A percentile compares a stretch with the other conserved stretches of the same genome.
Evolutionary conservation across 2,888 invertebrate genomes (phyloP).

Genomic region (Apeira syringaria): DNA sequence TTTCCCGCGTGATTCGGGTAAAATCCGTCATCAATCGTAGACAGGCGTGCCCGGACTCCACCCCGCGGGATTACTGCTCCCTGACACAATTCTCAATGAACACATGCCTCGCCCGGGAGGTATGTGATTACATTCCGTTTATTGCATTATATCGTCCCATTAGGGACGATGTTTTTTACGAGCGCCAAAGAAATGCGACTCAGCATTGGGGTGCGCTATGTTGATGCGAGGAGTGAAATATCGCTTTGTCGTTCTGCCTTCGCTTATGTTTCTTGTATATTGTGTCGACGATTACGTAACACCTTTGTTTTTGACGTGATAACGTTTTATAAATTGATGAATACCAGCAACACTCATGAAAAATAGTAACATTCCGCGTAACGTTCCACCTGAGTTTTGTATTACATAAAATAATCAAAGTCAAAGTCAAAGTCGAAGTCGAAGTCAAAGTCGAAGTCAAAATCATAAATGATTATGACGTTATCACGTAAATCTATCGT

Average conservation of each 20-base stretch:
- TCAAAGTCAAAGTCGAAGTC: no score
- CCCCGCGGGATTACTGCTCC: constrained; percentile 52
- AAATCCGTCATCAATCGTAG: constrained; percentile 61
- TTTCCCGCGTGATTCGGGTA: constrained; percentile 45
- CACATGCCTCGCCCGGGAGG: constrained; percentile 43
- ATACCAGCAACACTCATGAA: no score
- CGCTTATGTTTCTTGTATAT: not conserved
- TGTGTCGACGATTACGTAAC: no score
- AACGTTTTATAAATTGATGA: no score
- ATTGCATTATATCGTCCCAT: constrained; percentile 63
- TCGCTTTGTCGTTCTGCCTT: not conserved
- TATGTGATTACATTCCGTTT: constrained; percentile 61
- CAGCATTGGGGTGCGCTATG: constrained; percentile 24
- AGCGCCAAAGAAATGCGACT: constrained; percentile 14
- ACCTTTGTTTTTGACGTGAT: no score
- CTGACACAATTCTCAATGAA: constrained; percentile 22
- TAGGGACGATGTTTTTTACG: constrained; percentile 37
- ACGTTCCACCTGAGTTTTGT: no score
- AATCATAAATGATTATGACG: no score
- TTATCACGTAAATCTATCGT: no score
- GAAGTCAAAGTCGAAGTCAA: no score
- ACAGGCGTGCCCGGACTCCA: constrained; percentile 54
- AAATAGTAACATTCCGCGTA: no score
- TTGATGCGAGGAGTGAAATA: constrained; percentile 15
- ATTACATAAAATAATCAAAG: no score